Conservation (phyloP, 2,888 invertebrate genomes). For the Rhagium mordax region DNA sequence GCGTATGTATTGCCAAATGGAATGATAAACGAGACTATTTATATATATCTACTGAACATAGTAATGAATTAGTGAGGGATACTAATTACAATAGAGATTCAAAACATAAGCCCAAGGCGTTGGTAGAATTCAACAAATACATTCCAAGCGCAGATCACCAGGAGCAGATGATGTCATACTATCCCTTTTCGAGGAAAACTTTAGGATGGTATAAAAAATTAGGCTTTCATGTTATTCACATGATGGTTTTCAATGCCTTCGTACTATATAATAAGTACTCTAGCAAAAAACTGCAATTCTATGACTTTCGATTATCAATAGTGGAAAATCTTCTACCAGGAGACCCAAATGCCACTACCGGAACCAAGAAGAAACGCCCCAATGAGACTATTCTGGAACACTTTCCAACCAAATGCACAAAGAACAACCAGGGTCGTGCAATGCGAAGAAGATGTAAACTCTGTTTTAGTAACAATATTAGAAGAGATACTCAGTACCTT, state of each 20-base stretch:
- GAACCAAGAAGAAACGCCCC: neutral
- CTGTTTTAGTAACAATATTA: neutral
- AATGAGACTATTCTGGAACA: neutral
- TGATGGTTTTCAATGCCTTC: neutral
- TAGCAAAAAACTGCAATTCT: neutral
- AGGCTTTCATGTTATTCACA: neutral
- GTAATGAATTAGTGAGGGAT: neutral
- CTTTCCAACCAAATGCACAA: neutral
- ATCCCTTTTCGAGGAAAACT: neutral
- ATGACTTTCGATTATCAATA: neutral
- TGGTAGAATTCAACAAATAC: neutral
- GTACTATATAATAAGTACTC: neutral
- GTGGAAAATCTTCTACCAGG: neutral
- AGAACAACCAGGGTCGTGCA: neutral
- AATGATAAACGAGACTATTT: neutral
- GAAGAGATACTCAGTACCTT: neutral
- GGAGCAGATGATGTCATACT: constrained; percentile 7
- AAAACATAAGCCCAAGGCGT: neutral
- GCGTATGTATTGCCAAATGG: constrained; percentile 2
- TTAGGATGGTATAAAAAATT: constrained; percentile 1
- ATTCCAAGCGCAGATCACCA: neutral
- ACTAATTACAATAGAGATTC: neutral
- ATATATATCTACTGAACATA: neutral
- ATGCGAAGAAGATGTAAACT: neutral
- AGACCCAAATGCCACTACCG: too few species aligned